Conservation (phyloP, 2,113 vertebrate genomes). For the Pitta sordida region DNA sequence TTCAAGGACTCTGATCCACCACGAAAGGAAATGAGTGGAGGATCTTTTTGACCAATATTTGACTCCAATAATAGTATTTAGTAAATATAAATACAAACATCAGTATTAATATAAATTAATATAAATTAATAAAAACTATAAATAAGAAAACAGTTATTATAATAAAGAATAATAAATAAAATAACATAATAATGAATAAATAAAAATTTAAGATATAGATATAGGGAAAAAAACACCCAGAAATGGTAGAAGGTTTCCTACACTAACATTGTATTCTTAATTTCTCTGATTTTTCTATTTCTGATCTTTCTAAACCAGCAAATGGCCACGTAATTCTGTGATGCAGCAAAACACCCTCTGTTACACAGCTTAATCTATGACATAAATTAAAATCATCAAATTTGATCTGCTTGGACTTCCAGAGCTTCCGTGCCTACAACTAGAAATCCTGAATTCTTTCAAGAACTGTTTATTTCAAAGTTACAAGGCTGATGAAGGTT, state of each 20-base stretch:
- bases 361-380: not conserved
- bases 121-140: not conserved
- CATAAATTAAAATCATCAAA: not conserved
- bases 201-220: no score
- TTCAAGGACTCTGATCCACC: not conserved
- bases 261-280: not conserved
- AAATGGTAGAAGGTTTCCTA: not conserved
- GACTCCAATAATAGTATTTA: not conserved
- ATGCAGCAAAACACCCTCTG: not conserved
- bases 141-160: no score
- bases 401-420: not conserved
- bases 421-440: not conserved
- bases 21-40: fast-evolving
- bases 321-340: not conserved
- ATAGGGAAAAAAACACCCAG: not conserved
- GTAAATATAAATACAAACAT: not conserved
- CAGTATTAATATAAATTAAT: not conserved
- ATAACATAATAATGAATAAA: no score
- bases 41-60: not conserved
- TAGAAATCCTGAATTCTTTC: not conserved
- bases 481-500: not conserved
- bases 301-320: not conserved
- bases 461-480: slow-evolving; percentile 31
- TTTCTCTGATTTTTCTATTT: not conserved
- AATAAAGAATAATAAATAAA: no score